Evolutionary conservation across 2,113 vertebrate species (phyloP).

Genomic region (Megaceryle maxima): DNA sequence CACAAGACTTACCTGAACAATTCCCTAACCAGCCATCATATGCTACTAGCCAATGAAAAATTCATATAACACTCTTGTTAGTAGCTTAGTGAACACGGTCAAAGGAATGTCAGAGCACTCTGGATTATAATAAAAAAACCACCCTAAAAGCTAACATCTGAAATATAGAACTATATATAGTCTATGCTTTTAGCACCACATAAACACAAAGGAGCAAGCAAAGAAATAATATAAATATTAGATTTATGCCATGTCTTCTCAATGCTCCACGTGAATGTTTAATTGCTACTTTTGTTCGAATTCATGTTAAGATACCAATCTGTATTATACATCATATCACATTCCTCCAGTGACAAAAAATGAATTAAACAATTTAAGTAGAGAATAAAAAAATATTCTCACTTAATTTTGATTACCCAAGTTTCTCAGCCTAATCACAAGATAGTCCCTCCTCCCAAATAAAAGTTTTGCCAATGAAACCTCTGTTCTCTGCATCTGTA

Average conservation of each 20-base stretch:
- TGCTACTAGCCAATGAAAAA: neutral
- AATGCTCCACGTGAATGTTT: neutral
- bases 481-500: neutral
- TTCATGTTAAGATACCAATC: neutral
- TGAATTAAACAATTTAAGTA: neutral
- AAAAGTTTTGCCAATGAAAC: neutral
- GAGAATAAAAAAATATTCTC: neutral
- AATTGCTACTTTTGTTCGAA: neutral
- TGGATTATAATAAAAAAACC: neutral
- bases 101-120: neutral
- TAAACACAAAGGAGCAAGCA: neutral
- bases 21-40: neutral
- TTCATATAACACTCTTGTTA: neutral
- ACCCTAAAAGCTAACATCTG: neutral
- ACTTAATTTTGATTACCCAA: neutral
- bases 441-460: neutral
- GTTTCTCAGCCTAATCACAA: neutral
- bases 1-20: constrained; percentile 33
- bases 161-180: neutral
- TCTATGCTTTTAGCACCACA: neutral
- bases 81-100: neutral
- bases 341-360: neutral
- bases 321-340: neutral
- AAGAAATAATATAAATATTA: neutral
- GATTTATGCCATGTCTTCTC: neutral